Base-by-base conservation (phyloP, 2,888 invertebrate genomes). In the Lithophane semibrunnea region DNA sequence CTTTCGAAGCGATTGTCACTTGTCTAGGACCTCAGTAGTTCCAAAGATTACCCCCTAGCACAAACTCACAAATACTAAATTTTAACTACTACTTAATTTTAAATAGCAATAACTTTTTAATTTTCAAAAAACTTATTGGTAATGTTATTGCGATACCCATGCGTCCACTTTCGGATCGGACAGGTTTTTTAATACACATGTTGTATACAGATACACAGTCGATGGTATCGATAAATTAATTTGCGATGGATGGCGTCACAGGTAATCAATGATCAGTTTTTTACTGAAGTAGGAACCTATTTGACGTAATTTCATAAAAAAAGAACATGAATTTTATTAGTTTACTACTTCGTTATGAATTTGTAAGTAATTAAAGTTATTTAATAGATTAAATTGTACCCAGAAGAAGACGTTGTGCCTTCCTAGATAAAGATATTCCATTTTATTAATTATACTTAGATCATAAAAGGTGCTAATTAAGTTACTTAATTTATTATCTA, bases 231-330 rank as follows among this genome's bases (percentile, higher is more conserved):
- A 37, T 52, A 52, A 52, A 52, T 24, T 61, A 24, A 37, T 54
- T 52, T 42, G 2, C 10, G 47, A 49, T 12, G 10, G 47, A 49
- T 12, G 10, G 18, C 12, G 10, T n/a, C n/a, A 64, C 8, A 8
- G 9, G 13, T 4, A 42, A 37, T 52, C 71, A 72, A 52, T 24
- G 37, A 42, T 42, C 49, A 8, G 12, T 52, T 72, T 65, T 42
- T 37, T 71, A 24, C n/a, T 47, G 8, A 71, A 63, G 2, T 9
- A 9, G 12, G n/a, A 56, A 56, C 21, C 2, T 9, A 12, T 7
- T 61, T 71, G 64, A 63, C 63, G 63, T 71, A 37, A n/a, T 49
- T 49, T 2, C 4, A 13, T 49, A 49, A 37, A 64, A 64, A 54
- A 44, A 42, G 0, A 2, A 9, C n/a, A 64, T 16, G 2, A 3